Base-by-base conservation (phyloP, 2,797 vertebrate genomes). In the Acanthurus leucopareius region DNA sequence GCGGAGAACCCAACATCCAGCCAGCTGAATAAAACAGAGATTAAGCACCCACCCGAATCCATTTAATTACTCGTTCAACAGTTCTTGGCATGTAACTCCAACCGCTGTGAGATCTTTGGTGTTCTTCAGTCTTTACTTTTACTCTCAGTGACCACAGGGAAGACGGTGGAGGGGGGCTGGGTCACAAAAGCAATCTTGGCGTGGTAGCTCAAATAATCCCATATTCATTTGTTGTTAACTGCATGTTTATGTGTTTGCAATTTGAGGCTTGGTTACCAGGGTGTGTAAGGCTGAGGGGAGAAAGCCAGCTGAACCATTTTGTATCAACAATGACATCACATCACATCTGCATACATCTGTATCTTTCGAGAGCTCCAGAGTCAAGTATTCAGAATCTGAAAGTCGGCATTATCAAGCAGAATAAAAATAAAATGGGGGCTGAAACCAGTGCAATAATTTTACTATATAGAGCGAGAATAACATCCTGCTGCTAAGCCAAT, bases 11-110 rank as follows among this genome's bases (percentile, higher is more conserved):
- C 79, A 3, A 84, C 82, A 87, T 76, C 61, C 69, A 90, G 90
- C 89, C 89, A 91, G 75, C 82, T 87, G 84, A 92, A 91, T 90
- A 88, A 89, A 93, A 90, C 76, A 74, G 78, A 92, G 85, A 91
- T 90, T 91, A 92, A 90, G 86, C 89, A 89, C 82, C 79, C 73
- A 85, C 82, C 79, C 72, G 17, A 88, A 92, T 86, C 75, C 44
- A 88, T 86, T 89, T 89, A 89, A 93, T 88, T 88, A 89, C 85
- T 90, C 73, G 54, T 88, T 88, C 84, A 88, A 83, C 87, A 75
- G 79, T 80, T 84, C 77, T 60, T 66, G 10, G 77, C 87, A 60
- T 83, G 86, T 60, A 82, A 74, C 70, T 75, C 76, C 68, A 66
- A 77, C 76, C 53, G 4, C 68, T 77, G 78, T 79, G 83, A 79